These are phyloP conservation scores for Oxyura jamaicensis DNA, from an alignment of 2,113 vertebrate genomes.

Conservation along the genomic window DNA sequence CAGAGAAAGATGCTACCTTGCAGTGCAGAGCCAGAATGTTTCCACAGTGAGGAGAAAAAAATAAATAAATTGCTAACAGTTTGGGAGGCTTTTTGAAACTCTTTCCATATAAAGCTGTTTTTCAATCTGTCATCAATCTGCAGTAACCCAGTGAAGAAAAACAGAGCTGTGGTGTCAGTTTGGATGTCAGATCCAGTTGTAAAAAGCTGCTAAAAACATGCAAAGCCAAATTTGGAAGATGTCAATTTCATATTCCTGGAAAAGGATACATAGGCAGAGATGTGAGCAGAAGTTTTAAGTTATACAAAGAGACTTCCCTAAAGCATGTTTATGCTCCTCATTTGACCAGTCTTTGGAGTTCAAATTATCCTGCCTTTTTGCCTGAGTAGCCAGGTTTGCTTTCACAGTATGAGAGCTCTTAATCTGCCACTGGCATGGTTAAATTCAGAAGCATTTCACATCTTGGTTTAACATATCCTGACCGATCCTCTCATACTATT, in stretches of 20 bases:
- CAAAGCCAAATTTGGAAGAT: slow-evolving; percentile 38
- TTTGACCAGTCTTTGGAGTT: slow-evolving; percentile 3
- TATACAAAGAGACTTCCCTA: background rate
- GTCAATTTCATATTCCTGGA: slow-evolving; percentile 44
- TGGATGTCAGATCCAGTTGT: slow-evolving; percentile 40
- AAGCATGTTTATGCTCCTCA: slow-evolving; percentile 21
- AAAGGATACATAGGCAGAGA: slow-evolving; percentile 21
- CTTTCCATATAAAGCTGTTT: slow-evolving; percentile 25
- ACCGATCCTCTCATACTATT: background rate
- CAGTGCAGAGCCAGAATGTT: background rate
- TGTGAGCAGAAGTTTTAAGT: slow-evolving; percentile 45
- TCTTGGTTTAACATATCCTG: background rate
- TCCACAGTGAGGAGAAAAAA: slow-evolving; percentile 36
- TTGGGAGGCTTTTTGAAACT: slow-evolving; percentile 41
- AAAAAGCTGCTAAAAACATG: slow-evolving; percentile 54
- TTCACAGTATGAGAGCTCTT: background rate
- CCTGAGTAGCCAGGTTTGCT: background rate
- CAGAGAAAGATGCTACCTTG: slow-evolving; percentile 25
- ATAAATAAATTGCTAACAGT: slow-evolving; percentile 41
- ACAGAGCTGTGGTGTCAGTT: slow-evolving; percentile 38
- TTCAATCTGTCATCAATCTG: slow-evolving; percentile 65
- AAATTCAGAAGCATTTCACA: background rate
- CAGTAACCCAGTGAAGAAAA: slow-evolving; percentile 32
- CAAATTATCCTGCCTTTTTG: background rate
- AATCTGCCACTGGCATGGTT: background rate